Evolutionary conservation across 2,888 invertebrate genomes (phyloP), one percentile per base, ranked within the genome.

Genomic region (Tortrix viridana): DNA sequence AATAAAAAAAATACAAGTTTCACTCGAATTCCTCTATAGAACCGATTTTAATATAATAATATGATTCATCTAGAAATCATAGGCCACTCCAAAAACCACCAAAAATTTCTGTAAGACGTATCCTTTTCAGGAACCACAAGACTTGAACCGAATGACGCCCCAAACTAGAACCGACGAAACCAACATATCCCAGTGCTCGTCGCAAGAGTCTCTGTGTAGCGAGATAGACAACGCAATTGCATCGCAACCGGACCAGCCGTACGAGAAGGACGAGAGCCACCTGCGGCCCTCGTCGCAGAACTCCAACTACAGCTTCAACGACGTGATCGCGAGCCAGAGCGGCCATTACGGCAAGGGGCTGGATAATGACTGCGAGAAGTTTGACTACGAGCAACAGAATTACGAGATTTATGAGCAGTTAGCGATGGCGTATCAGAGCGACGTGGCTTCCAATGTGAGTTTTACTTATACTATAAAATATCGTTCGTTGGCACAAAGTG

Each of bases 371-470:
- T 70, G 71, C 38, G 84, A 85, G 4, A 82, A 83, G 55, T 80
- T 80, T 37, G 77, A 69, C 0, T 88, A 88, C 49, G 84, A 81
- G 14, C 79, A 81, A 0, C 85, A 79, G 14, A 83, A 82, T 59
- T 91, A 91, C 50, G 91, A 90, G 67, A 85, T 91, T 80, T 89
- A 88, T 43, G 91, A 91, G 32, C 90, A 88, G 9, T 68, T 90
- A 71, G 91, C 90, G 0, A 88, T 91, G 89, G 89, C 86, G n/a
- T 90, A 91, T 55, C 90, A 90, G 72, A 87, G 86, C 65, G 88
- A 89, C 65, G 88, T 89, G 0, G 89, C 88, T 4, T 85, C 79
- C 58, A 84, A 85, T 85, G 90, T 89, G 12, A 60, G 77, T 58
- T 14, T 18, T 18, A 23, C 49, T 26, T 26, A 4, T 26, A 26